Percentiles rank a stretch among this genome's conserved stretches.
Evolutionary conservation across 2,113 vertebrate genomes (phyloP).

Genomic region (Kryptolebias marmoratus): DNA sequence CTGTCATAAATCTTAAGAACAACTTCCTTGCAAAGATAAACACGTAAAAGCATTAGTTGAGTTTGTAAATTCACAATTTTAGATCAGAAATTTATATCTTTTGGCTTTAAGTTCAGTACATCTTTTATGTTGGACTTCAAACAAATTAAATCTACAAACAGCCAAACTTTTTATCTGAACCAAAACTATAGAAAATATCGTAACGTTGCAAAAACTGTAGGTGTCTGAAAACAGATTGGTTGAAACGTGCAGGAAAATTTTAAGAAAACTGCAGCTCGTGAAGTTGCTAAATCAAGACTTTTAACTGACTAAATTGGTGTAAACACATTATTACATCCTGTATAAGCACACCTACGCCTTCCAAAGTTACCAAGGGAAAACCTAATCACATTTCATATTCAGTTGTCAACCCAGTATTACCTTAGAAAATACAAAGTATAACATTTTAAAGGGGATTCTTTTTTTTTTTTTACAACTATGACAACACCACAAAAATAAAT

Average conservation of each 20-base stretch:
- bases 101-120: too few species aligned
- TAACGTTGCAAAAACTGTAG: too few species aligned
- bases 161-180: too few species aligned
- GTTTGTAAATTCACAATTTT: neutral
- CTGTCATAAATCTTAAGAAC: conserved; percentile 7
- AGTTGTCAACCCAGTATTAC: neutral
- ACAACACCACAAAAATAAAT: conserved; percentile 35
- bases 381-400: neutral
- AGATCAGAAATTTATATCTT: too few species aligned
- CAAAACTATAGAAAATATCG: too few species aligned
- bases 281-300: neutral
- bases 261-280: too few species aligned
- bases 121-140: too few species aligned
- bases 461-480: neutral
- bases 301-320: neutral
- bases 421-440: neutral
- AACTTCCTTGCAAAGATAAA: neutral
- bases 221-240: too few species aligned
- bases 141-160: too few species aligned
- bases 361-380: neutral
- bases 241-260: too few species aligned
- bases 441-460: too few species aligned
- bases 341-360: neutral
- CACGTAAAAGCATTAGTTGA: neutral
- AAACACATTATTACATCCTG: neutral